Evolutionary conservation across 2,113 vertebrate species (phyloP).

Genomic region (Xiphophorus hellerii): DNA sequence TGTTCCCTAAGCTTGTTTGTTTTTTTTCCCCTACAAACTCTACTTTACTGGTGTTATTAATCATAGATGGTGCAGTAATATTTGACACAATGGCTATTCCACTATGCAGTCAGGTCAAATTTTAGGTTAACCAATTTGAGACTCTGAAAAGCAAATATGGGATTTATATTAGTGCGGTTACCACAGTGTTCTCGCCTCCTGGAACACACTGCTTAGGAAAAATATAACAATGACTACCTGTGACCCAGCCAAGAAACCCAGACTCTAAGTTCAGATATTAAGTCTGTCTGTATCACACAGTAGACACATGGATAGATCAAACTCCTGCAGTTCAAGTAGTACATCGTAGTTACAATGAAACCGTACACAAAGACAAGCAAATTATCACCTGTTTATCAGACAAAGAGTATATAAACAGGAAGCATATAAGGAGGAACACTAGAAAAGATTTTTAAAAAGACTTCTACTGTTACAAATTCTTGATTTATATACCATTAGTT

Average conservation of each 20-base stretch:
- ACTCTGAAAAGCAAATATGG: slow-evolving; percentile 11
- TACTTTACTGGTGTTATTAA: not conserved
- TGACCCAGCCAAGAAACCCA: not conserved
- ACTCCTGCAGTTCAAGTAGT: slow-evolving; percentile 8
- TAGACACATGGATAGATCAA: slow-evolving; percentile 14
- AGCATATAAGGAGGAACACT: not conserved
- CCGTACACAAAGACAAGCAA: not conserved
- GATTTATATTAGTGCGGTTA: slow-evolving; percentile 16
- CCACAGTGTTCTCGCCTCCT: slow-evolving; percentile 1
- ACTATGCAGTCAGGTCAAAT: slow-evolving; percentile 1
- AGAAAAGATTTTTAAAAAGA: not conserved
- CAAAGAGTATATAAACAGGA: not conserved
- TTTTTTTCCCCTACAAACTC: not conserved
- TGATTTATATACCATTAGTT: not conserved
- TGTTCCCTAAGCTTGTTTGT: too few species aligned
- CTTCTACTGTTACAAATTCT: not conserved
- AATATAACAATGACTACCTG: not conserved
- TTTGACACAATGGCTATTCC: slow-evolving; percentile 3
- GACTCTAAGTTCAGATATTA: not conserved
- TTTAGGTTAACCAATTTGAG: not conserved
- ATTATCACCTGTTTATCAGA: slow-evolving; percentile 23
- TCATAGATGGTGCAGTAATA: not conserved
- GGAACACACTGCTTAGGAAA: not conserved
- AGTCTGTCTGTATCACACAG: not conserved
- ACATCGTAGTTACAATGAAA: slow-evolving; percentile 10